Percentiles rank a stretch among this genome's conserved stretches.
Evolutionary conservation across 1,140 invertebrate genomes (phyloP).

Genomic region (Conus betulinus): DNA sequence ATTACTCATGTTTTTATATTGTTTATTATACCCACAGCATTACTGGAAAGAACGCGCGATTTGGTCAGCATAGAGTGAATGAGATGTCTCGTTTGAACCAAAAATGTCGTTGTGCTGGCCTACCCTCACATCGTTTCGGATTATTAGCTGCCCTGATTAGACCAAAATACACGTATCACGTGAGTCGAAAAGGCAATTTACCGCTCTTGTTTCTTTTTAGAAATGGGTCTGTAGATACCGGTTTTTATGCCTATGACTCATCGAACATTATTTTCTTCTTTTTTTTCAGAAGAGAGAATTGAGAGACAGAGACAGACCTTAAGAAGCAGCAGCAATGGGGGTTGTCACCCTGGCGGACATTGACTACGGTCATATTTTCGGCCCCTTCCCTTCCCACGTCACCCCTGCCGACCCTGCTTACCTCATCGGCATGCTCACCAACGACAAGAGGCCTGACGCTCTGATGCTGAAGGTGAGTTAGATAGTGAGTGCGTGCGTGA

Average conservation of each 20-base stretch:
- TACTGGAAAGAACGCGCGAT: too few species aligned
- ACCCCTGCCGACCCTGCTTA: constrained; percentile 66
- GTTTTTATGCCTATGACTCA: not conserved
- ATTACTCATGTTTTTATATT: too few species aligned
- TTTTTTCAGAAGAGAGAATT: not conserved
- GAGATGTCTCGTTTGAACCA: too few species aligned
- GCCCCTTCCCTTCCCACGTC: constrained; percentile 68
- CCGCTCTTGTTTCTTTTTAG: not conserved
- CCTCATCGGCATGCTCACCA: constrained; percentile 70
- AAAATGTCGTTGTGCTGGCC: too few species aligned
- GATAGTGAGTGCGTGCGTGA: too few species aligned
- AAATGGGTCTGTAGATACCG: not conserved
- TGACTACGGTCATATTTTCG: constrained; percentile 70
- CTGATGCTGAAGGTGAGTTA: constrained; percentile 60
- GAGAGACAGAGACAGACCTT: not conserved
- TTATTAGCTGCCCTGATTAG: too few species aligned
- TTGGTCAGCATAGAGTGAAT: too few species aligned
- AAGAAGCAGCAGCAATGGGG: constrained; percentile 53
- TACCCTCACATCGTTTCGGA: too few species aligned
- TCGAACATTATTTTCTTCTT: not conserved
- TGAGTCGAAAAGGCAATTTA: too few species aligned
- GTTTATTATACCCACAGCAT: too few species aligned
- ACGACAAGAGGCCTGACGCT: constrained; percentile 62
- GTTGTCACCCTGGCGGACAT: constrained; percentile 68
- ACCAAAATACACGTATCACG: too few species aligned